Conservation (phyloP, 2,888 invertebrate genomes). For the Didymodactylos carnosus region DNA sequence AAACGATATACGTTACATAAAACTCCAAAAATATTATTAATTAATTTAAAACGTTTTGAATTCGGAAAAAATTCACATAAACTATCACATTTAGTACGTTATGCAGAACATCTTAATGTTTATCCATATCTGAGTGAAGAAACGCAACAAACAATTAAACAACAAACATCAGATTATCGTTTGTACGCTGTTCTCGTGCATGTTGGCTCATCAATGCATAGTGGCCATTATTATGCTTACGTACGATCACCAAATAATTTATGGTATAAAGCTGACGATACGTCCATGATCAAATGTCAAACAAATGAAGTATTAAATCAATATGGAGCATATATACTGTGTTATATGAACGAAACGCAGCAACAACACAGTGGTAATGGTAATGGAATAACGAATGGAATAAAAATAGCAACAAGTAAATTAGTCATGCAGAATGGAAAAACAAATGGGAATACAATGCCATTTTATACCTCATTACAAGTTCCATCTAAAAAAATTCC, state of each 20-base stretch:
- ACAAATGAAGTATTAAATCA: constrained; percentile 1
- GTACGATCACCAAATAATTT: constrained; percentile 57
- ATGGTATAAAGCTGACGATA: constrained; percentile 79
- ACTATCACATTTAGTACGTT: constrained; percentile 10
- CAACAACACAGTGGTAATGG: not conserved
- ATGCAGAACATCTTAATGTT: constrained; percentile 50
- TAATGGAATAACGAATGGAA: not conserved
- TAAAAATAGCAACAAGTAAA: not conserved
- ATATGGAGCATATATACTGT: constrained; percentile 6
- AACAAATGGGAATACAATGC: not conserved
- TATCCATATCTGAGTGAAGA: constrained; percentile 41
- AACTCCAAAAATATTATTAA: constrained; percentile 73
- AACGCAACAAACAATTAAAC: not conserved
- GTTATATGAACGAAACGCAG: not conserved
- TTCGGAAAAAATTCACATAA: constrained; percentile 13
- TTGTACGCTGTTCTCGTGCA: constrained; percentile 77
- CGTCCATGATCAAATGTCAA: constrained; percentile 23
- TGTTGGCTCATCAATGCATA: constrained; percentile 67
- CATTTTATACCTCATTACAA: not conserved
- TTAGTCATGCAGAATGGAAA: not conserved
- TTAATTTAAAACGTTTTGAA: constrained; percentile 60
- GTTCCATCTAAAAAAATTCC: not conserved
- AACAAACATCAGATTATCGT: not conserved
- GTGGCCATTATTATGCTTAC: constrained; percentile 83
- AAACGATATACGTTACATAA: constrained; percentile 77